phyloP scores from a whole-genome alignment of 2,888 invertebrate genomes.

The Pecten maximus region DNA sequence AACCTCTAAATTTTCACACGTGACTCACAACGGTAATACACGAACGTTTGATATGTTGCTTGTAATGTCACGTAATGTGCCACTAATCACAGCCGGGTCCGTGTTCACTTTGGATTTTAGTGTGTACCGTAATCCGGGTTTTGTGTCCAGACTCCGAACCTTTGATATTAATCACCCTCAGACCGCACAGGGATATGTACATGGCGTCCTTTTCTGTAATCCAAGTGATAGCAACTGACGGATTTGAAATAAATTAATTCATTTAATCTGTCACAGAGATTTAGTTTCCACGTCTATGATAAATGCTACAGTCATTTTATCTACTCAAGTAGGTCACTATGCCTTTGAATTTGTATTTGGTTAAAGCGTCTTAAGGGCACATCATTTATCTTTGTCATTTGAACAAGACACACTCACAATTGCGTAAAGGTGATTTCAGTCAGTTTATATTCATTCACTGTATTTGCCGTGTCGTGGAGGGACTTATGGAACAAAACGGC shows the following conservation, averaged over 20 bases:
- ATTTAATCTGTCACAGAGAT: slow-evolving; percentile 28
- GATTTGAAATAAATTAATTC: slow-evolving; percentile 35
- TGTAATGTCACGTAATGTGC: slow-evolving; percentile 27
- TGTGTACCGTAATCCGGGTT: slow-evolving; percentile 22
- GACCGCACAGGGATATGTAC: slow-evolving; percentile 29
- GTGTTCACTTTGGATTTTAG: slow-evolving; percentile 24
- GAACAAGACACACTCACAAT: slow-evolving; percentile 28
- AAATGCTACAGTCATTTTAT: slow-evolving; percentile 28
- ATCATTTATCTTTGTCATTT: slow-evolving; percentile 8
- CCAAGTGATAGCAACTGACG: slow-evolving; percentile 8
- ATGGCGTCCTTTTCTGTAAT: not conserved
- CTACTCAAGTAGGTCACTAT: slow-evolving; percentile 29
- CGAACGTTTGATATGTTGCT: slow-evolving; percentile 9
- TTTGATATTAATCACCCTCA: slow-evolving; percentile 35
- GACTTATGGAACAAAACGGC: not conserved
- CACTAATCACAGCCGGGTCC: not conserved
- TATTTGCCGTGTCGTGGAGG: not conserved
- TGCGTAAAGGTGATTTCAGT: not conserved
- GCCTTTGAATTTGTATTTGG: slow-evolving; percentile 27
- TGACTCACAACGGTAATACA: slow-evolving; percentile 25
- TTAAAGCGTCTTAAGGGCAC: not conserved
- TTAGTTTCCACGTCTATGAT: not conserved
- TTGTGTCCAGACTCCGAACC: slow-evolving; percentile 32
- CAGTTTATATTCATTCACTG: not conserved
- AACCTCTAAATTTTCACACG: slow-evolving; percentile 27